A percentile compares a stretch with the other conserved stretches of the same genome.
phyloP scores from a whole-genome alignment of 1,140 invertebrate species.

The Schlechtendalia chinensis region DNA sequence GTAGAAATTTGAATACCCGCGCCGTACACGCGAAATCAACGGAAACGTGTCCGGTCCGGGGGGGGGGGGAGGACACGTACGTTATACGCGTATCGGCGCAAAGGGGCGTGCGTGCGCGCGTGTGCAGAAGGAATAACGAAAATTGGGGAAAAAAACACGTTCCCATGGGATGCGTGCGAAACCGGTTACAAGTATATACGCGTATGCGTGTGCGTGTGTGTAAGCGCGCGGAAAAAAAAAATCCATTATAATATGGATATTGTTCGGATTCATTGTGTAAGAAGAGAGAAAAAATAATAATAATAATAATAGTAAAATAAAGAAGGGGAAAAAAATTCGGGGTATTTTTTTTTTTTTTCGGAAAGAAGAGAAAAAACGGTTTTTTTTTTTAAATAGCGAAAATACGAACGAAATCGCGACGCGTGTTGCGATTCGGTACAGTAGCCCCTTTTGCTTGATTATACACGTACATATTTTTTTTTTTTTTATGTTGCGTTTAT shows the following conservation, averaged over 20 bases:
- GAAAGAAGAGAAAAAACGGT: conserved; percentile 31
- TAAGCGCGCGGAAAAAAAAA: conserved; percentile 33
- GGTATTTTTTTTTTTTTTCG: conserved; percentile 18
- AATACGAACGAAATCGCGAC: conserved; percentile 38
- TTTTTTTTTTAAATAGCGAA: conserved; percentile 16
- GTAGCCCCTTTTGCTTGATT: conserved; percentile 3
- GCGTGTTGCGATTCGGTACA: conserved; percentile 30
- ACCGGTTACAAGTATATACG: conserved; percentile 17
- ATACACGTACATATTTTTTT: neutral
- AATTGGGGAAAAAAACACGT: conserved; percentile 45
- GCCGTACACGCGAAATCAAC: conserved; percentile 10
- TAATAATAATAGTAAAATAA: too few relatives aligned
- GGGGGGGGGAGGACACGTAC: too few relatives aligned
- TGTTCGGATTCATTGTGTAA: conserved; percentile 27
- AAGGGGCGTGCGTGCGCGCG: neutral
- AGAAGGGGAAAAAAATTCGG: conserved; percentile 1
- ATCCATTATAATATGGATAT: conserved; percentile 38
- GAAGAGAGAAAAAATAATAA: too few relatives aligned
- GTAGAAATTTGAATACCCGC: conserved; percentile 40
- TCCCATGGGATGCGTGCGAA: conserved; percentile 46
- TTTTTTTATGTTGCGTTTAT: conserved; percentile 26
- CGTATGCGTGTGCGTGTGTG: neutral
- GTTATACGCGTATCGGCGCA: neutral
- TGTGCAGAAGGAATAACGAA: too few relatives aligned
- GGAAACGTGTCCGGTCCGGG: conserved; percentile 47